Conservation (phyloP, 2,113 vertebrate species). For the Syngnathus typhle region DNA sequence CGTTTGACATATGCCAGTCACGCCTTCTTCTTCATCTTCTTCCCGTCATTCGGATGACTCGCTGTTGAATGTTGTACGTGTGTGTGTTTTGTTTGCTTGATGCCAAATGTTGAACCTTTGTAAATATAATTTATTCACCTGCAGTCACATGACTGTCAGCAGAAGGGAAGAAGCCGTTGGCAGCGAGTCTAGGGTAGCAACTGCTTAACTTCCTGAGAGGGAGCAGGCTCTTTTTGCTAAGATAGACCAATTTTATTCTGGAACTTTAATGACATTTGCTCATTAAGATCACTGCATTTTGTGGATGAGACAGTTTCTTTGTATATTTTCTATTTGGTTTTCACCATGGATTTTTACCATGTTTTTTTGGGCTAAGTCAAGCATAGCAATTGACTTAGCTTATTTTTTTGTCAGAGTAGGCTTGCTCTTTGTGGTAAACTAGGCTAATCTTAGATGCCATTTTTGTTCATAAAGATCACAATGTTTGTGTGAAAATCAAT, state of each 20-base stretch:
- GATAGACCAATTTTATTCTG: neutral
- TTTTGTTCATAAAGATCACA: neutral
- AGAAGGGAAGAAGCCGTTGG: neutral
- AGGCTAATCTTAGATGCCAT: neutral
- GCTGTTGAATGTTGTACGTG: neutral
- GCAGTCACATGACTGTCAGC: slow-evolving; percentile 52
- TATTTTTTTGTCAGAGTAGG: too few relatives aligned
- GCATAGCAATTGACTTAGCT: neutral
- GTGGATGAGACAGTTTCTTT: neutral
- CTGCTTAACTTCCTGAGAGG: neutral
- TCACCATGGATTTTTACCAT: neutral
- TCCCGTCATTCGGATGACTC: neutral
- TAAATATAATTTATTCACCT: slow-evolving; percentile 75
- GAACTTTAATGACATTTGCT: neutral
- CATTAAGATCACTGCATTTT: neutral
- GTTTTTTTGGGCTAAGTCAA: neutral
- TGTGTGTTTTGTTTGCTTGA: slow-evolving; percentile 59
- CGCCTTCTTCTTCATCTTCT: neutral
- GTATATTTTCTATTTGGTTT: neutral
- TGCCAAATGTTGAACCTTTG: slow-evolving; percentile 55
- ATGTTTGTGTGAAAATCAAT: neutral
- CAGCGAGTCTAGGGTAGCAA: neutral
- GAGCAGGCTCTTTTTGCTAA: slow-evolving; percentile 13
- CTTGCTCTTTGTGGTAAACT: neutral
- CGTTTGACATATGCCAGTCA: neutral